A percentile compares a stretch with the other conserved stretches of the same genome.
Evolutionary conservation across 1,140 invertebrate species (phyloP).

Genomic region (Probaryconus sp.): DNA sequence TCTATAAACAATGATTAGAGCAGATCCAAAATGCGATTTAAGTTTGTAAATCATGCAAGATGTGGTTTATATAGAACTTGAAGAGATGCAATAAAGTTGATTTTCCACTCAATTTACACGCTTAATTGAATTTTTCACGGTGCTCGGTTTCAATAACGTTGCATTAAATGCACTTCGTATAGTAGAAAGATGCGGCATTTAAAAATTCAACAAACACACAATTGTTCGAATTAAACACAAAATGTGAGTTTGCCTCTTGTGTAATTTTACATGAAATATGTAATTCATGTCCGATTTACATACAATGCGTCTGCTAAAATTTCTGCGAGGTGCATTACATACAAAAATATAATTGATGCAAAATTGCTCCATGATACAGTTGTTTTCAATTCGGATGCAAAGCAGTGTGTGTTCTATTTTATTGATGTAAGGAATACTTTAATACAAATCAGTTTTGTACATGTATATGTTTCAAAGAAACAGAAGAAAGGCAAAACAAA

Average conservation of each 20-base stretch:
- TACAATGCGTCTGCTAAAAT: conserved; percentile 29
- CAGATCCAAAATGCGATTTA: background rate
- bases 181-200: background rate
- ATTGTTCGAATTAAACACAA: conserved; percentile 3
- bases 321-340: conserved; percentile 17
- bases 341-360: conserved; percentile 38
- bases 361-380: conserved; percentile 14
- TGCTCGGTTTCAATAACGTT: too few relatives aligned
- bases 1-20: too few relatives aligned
- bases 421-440: conserved; percentile 8
- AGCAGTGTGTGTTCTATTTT: background rate
- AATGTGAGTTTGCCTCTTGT: background rate
- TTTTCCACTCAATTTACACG: conserved; percentile 28
- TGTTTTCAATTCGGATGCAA: conserved; percentile 17
- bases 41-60: conserved; percentile 1
- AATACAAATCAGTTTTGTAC: too few relatives aligned
- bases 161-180: background rate
- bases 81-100: conserved; percentile 20
- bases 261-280: conserved; percentile 40
- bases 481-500: too few relatives aligned
- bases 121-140: conserved; percentile 12
- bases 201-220: conserved; percentile 16
- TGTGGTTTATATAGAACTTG: conserved; percentile 1
- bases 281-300: conserved; percentile 38
- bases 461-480: too few relatives aligned